These are phyloP conservation scores for Mimachlamys varia DNA, from an alignment of 2,888 invertebrate genomes.

Conservation along the genomic window DNA sequence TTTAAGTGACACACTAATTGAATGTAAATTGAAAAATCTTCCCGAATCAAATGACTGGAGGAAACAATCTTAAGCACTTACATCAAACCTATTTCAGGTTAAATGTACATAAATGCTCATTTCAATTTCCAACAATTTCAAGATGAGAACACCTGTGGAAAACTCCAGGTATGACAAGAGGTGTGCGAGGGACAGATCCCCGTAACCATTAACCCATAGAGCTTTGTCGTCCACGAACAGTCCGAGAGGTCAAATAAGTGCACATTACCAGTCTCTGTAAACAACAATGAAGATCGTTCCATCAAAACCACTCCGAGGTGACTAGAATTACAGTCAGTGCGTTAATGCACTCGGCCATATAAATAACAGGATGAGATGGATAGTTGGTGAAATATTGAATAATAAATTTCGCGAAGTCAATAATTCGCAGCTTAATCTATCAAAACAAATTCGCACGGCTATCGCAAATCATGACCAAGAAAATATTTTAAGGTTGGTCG, in stretches of 20 bases:
- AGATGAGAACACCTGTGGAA: neutral
- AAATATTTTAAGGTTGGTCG: too few species aligned
- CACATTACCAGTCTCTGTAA: neutral
- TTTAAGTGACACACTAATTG: neutral
- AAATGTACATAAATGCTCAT: neutral
- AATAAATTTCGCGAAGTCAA: too few species aligned
- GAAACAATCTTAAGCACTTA: conserved; percentile 2
- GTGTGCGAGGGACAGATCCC: neutral
- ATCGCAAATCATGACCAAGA: too few species aligned
- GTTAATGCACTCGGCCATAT: too few species aligned
- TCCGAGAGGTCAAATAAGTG: neutral
- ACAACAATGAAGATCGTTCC: neutral
- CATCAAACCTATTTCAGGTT: conserved; percentile 8
- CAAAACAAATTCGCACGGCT: too few species aligned
- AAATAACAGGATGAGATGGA: too few species aligned
- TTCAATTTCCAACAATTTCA: neutral
- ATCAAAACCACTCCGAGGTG: too few species aligned
- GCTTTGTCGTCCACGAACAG: too few species aligned
- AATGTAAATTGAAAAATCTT: neutral
- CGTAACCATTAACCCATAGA: too few species aligned
- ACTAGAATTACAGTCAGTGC: too few species aligned
- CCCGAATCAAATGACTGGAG: neutral
- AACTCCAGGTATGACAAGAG: neutral
- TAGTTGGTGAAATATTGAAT: too few species aligned
- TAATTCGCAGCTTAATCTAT: too few species aligned